Conservation (phyloP, 2,888 invertebrate genomes). For the Polydrusus tereticollis region DNA sequence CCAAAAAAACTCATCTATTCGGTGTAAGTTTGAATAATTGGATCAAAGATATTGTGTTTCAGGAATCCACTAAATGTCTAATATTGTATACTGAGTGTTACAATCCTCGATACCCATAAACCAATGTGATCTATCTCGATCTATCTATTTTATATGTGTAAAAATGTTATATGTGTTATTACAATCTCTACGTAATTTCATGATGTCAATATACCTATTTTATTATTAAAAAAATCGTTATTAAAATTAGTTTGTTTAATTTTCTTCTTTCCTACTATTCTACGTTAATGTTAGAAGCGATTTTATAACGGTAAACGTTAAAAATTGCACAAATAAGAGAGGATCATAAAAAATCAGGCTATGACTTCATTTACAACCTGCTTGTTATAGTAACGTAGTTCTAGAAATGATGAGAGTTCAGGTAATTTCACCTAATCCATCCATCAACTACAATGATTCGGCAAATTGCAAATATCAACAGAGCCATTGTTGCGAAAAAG, state of each 20-base stretch:
- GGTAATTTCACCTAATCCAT: background rate
- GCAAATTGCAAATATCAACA: slow-evolving; percentile 4
- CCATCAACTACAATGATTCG: background rate
- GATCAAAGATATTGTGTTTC: slow-evolving; percentile 52
- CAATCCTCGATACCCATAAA: slow-evolving; percentile 53
- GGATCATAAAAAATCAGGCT: too few species aligned
- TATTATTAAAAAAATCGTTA: slow-evolving; percentile 67
- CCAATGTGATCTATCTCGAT: slow-evolving; percentile 61
- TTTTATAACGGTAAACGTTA: too few species aligned
- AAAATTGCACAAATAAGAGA: too few species aligned
- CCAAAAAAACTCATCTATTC: slow-evolving; percentile 36
- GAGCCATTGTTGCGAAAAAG: slow-evolving; percentile 2
- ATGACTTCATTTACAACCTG: too few species aligned
- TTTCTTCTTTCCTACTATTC: slow-evolving; percentile 8
- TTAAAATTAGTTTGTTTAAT: slow-evolving; percentile 58
- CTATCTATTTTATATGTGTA: slow-evolving; percentile 49
- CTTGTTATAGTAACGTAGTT: background rate
- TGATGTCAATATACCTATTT: slow-evolving; percentile 67
- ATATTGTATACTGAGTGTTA: slow-evolving; percentile 52
- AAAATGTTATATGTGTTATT: slow-evolving; percentile 52
- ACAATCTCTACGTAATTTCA: slow-evolving; percentile 61
- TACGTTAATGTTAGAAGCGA: too few species aligned
- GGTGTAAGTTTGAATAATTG: slow-evolving; percentile 49
- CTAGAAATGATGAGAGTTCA: background rate
- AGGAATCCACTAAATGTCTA: slow-evolving; percentile 44